These are phyloP conservation scores for Danio rerio DNA, from an alignment of 2,113 vertebrate genomes.

Conservation along the genomic window GRCz12tu NC_133176.1:39731001-39731500, in stretches of 20 bases:
- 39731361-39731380: too few relatives aligned
- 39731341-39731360: too few relatives aligned
- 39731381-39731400: too few relatives aligned
- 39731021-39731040: constrained; percentile 6
- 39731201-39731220: not conserved
- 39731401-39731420: too few relatives aligned
- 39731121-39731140: constrained; percentile 12
- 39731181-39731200: constrained; percentile 1
- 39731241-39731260: not conserved
- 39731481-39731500: too few relatives aligned
- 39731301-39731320: not conserved
- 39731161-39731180: not conserved
- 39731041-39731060: not conserved
- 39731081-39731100: constrained; percentile 11
- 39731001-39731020: not conserved
- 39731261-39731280: not conserved
- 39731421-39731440: too few relatives aligned
- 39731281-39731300: not conserved
- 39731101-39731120: constrained; percentile 17
- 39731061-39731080: constrained; percentile 14
- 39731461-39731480: too few relatives aligned
- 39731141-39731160: constrained; percentile 1
- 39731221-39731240: not conserved
- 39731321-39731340: too few relatives aligned
- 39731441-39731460: too few relatives aligned